Evolutionary conservation across 2,888 invertebrate species (phyloP).

Genomic region (Epistrophe grossulariae): DNA sequence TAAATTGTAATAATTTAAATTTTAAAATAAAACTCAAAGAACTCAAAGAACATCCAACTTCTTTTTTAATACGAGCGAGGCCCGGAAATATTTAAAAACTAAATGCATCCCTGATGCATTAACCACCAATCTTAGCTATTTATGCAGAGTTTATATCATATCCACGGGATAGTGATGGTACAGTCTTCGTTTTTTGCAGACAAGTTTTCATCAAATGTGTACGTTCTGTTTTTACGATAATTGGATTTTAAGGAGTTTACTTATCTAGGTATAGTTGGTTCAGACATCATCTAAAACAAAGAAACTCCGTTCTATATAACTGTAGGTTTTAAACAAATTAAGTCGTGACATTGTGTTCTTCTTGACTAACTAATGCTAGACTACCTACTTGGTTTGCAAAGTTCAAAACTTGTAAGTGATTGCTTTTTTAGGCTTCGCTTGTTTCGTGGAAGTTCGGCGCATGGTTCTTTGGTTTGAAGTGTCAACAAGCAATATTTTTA

Average conservation of each 20-base stretch:
- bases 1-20: no score
- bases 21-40: no score
- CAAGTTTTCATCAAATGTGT: conserved; percentile 43
- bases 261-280: neutral
- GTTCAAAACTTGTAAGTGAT: conserved; percentile 24
- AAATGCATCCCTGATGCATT: conserved; percentile 20
- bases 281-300: conserved; percentile 8
- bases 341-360: conserved; percentile 42
- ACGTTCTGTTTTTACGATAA: conserved; percentile 36
- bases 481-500: conserved; percentile 5
- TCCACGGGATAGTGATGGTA: conserved; percentile 40
- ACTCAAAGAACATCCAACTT: neutral
- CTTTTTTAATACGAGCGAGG: neutral
- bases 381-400: conserved; percentile 13
- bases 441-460: neutral
- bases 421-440: neutral
- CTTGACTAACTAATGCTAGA: conserved; percentile 13
- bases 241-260: conserved; percentile 40
- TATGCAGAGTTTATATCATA: conserved; percentile 46
- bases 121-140: conserved; percentile 12
- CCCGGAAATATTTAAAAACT: neutral
- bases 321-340: conserved; percentile 4
- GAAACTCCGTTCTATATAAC: conserved; percentile 16
- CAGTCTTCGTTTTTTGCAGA: conserved; percentile 14
- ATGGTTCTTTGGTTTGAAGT: conserved; percentile 9